A percentile compares a stretch with the other conserved stretches of the same genome.
These are phyloP conservation scores for Clarias macrocephalus DNA, from an alignment of 2,113 vertebrate species.

Conservation along the genomic window DNA sequence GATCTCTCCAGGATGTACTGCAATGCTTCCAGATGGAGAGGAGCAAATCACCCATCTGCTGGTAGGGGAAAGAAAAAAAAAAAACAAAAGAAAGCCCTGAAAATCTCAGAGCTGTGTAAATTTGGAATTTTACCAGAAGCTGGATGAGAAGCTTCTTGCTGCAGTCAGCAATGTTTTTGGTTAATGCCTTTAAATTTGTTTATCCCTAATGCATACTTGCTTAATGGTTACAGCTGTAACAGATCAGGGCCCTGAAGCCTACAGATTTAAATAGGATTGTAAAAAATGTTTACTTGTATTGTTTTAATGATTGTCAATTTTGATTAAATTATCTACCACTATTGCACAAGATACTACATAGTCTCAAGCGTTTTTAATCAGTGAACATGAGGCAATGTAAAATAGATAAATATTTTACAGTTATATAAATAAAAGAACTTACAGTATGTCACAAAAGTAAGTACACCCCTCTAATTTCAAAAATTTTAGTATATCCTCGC, in stretches of 20 bases:
- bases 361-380: too few species aligned
- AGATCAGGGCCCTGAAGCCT: not conserved
- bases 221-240: not conserved
- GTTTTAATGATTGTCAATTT: too few species aligned
- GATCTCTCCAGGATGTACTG: not conserved
- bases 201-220: not conserved
- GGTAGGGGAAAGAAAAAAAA: not conserved
- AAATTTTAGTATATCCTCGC: too few species aligned
- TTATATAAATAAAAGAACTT: too few species aligned
- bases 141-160: not conserved
- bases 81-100: too few species aligned
- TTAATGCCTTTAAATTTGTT: not conserved
- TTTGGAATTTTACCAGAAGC: not conserved
- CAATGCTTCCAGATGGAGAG: conserved; percentile 20
- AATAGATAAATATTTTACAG: too few species aligned
- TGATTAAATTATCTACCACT: too few species aligned
- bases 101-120: not conserved
- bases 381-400: too few species aligned
- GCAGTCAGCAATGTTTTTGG: not conserved
- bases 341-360: too few species aligned
- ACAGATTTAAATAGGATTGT: not conserved
- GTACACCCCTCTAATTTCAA: too few species aligned
- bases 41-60: conserved; percentile 26
- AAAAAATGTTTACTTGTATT: too few species aligned
- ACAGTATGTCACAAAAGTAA: too few species aligned